Evolutionary conservation across 2,797 vertebrate species (phyloP), one percentile per base, ranked within the genome.

Genomic region (Cynopterus sphinx): DNA sequence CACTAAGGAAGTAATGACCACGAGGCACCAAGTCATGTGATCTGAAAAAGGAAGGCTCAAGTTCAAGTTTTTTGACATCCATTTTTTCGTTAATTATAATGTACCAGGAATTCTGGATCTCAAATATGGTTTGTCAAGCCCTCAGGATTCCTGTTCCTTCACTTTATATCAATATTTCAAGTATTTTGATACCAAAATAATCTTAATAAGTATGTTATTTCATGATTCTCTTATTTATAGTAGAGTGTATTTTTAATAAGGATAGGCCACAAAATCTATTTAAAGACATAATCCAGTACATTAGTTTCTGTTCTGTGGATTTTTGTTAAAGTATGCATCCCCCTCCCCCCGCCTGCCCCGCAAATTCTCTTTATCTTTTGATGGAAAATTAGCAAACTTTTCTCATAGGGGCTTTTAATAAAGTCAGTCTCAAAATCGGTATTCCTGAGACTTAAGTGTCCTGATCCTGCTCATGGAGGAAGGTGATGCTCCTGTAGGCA

Each of bases 171-270:
- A 49, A 28, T 55, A 75, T 79, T 59, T 77, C n/a, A 68, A 61
- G 68, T 89, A 46, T 77, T 86, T 77, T 91, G 12, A 91, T 43
- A 70, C 26, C 33, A 73, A 89, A 53, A 5, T 95, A 74, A 90
- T 53, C 31, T 74, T 63, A 74, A 65, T 61, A 53, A 88, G 2
- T 55, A 9, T 92, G 4, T 31, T 71, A 83, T 78, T 91, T 83
- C 39, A 70, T 89, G 26, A 73, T 89, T 89, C 19, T 89, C 36
- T 82, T 92, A 9, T 91, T 91, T 89, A 43, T 84, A 1, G 1
- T 74, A 55, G n/a, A 12, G 31, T 61, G 9, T 83, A 70, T 33
- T 91, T 95, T 79, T n/a, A 94, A 63, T 87, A 49, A 39, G 19
- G 36, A 83, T 57, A 71, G 39, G 46, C 31, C 49, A 57, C 28